Evolutionary conservation across 2,888 invertebrate species (phyloP).

Genomic region (Calephelis perditalis): DNA sequence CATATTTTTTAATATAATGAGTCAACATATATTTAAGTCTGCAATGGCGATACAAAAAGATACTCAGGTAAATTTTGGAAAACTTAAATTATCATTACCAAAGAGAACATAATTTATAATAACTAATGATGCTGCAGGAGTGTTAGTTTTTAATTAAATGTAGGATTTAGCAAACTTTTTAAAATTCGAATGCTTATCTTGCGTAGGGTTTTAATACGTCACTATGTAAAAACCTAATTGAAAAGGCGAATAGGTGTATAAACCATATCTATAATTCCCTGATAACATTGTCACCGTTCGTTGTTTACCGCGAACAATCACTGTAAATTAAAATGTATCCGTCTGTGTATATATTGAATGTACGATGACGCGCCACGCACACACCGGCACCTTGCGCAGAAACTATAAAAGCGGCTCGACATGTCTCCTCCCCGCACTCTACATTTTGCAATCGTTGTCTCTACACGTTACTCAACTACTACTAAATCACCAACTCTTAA

Average conservation of each 20-base stretch:
- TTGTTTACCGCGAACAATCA: constrained; percentile 33
- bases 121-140: too few relatives aligned
- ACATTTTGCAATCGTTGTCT: constrained; percentile 31
- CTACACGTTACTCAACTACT: constrained; percentile 24
- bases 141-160: too few relatives aligned
- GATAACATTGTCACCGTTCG: constrained; percentile 30
- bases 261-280: constrained; percentile 19
- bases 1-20: too few relatives aligned
- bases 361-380: constrained; percentile 28
- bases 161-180: too few relatives aligned
- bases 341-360: constrained; percentile 24
- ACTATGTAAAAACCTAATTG: constrained; percentile 22
- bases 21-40: too few relatives aligned
- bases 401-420: constrained; percentile 33
- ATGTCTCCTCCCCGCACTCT: constrained; percentile 34
- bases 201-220: constrained; percentile 15
- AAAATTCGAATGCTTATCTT: neutral
- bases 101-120: too few relatives aligned
- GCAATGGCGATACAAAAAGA: too few relatives aligned
- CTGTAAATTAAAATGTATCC: constrained; percentile 15
- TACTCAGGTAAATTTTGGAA: too few relatives aligned
- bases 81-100: too few relatives aligned
- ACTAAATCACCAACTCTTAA: constrained; percentile 6
- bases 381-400: constrained; percentile 26
- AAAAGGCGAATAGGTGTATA: neutral